Evolutionary conservation across 2,888 invertebrate species (phyloP), one percentile per base, ranked within the genome.

Genomic region (Trissoscelio sp.): DNA sequence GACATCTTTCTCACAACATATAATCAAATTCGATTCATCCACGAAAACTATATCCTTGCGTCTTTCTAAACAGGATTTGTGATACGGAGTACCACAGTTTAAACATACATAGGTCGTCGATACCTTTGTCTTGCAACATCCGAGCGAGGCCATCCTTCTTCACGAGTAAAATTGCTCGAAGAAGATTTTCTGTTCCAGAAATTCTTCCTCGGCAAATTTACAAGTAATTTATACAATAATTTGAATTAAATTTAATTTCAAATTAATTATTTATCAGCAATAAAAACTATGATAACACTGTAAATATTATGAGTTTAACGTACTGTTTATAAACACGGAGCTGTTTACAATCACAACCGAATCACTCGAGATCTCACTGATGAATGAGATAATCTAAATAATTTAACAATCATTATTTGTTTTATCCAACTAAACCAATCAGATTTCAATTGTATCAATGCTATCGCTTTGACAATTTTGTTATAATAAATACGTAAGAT

Each of bases 341-440:
- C 24, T 24, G 6, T n/a, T n/a, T n/a, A 24, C 6, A 24, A 24
- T 24, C 6, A 24, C 24, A 6, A 4, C 24, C 6, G 24, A 24
- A 4, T 24, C 24, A 24, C 3, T 24, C 24, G 6, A 24, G 24
- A 24, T 24, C 24, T 24, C 97, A n/a, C n/a, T n/a, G n/a, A n/a
- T n/a, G n/a, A n/a, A n/a, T n/a, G n/a, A n/a, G n/a, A n/a, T n/a
- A n/a, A n/a, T n/a, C n/a, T n/a, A n/a, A n/a, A n/a, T n/a, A n/a
- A n/a, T n/a, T n/a, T n/a, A n/a, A n/a, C n/a, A n/a, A n/a, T n/a
- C n/a, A n/a, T n/a, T n/a, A n/a, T n/a, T n/a, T n/a, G n/a, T n/a
- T n/a, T n/a, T n/a, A n/a, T n/a, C n/a, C n/a, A n/a, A n/a, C n/a
- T n/a, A n/a, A n/a, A n/a, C n/a, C n/a, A n/a, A n/a, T n/a, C n/a